Evolutionary conservation across 92 coral and sea anemone species (phyloP).

Genomic region (Micromussa lordhowensis): DNA sequence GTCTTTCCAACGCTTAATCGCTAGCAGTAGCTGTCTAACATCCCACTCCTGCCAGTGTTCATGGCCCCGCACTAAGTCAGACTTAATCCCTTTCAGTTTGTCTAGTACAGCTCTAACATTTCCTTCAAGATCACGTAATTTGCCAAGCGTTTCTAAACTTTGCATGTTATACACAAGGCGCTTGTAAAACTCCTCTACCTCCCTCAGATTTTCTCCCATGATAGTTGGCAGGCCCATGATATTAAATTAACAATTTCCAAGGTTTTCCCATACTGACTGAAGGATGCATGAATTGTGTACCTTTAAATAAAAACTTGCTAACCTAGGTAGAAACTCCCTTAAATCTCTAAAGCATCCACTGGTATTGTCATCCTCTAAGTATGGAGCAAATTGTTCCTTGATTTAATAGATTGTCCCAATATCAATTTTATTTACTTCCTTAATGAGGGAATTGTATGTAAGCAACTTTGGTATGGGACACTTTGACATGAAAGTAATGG

Average conservation of each 20-base stretch:
- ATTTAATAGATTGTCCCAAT: no score
- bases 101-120: slow-evolving; percentile 21
- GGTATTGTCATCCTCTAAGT: no score
- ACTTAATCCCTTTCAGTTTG: slow-evolving; percentile 25
- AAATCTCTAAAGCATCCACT: no score
- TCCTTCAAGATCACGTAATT: slow-evolving; percentile 27
- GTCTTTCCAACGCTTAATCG: no score
- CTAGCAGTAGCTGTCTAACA: no score
- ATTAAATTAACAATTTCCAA: not conserved
- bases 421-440: slow-evolving; percentile 60
- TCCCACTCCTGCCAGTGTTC: no score
- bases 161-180: slow-evolving; percentile 30
- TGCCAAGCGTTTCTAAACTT: slow-evolving; percentile 34
- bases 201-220: not conserved
- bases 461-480: slow-evolving; percentile 68
- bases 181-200: slow-evolving; percentile 36
- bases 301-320: no score
- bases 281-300: no score
- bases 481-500: slow-evolving; percentile 52
- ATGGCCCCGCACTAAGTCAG: slow-evolving; percentile 38
- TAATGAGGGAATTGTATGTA: slow-evolving; percentile 48
- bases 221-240: slow-evolving; percentile 41
- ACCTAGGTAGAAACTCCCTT: no score
- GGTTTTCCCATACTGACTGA: slow-evolving; percentile 25
- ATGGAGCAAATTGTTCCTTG: no score